A percentile compares a stretch with the other conserved stretches of the same genome.
phyloP scores from a whole-genome alignment of 1,140 invertebrate genomes.

The Apis laboriosa region DNA sequence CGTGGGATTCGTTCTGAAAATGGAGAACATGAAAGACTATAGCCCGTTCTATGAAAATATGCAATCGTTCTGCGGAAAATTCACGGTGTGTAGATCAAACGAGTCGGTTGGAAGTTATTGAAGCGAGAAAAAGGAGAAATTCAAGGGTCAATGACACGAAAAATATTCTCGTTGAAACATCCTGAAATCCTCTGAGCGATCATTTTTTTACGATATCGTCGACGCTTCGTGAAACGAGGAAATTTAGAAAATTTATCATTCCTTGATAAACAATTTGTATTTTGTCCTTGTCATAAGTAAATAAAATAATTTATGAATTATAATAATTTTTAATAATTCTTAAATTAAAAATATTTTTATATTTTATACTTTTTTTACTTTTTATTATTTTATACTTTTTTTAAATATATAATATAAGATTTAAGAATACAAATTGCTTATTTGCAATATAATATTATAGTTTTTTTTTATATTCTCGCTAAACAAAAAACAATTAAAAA shows the following conservation, averaged over 20 bases:
- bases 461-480: too few species aligned
- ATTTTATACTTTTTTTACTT: too few species aligned
- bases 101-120: conserved; percentile 3
- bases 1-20: conserved; percentile 34
- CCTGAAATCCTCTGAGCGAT: background rate
- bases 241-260: background rate
- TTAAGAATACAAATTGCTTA: too few species aligned
- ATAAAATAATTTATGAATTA: background rate
- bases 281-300: background rate
- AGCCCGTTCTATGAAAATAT: conserved; percentile 6
- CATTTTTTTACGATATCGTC: background rate
- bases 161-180: background rate
- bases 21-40: conserved; percentile 19
- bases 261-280: background rate
- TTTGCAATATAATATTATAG: too few species aligned
- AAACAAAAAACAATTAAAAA: too few species aligned
- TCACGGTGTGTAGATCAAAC: conserved; percentile 22
- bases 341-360: background rate
- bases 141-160: background rate
- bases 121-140: background rate
- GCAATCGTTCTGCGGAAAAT: conserved; percentile 45
- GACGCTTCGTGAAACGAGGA: too few species aligned
- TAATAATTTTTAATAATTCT: too few species aligned
- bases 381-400: too few species aligned
- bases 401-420: too few species aligned